A percentile compares a stretch with the other conserved stretches of the same genome.
phyloP scores from a whole-genome alignment of 2,888 invertebrate species.

The Argyresthia goedartella region DNA sequence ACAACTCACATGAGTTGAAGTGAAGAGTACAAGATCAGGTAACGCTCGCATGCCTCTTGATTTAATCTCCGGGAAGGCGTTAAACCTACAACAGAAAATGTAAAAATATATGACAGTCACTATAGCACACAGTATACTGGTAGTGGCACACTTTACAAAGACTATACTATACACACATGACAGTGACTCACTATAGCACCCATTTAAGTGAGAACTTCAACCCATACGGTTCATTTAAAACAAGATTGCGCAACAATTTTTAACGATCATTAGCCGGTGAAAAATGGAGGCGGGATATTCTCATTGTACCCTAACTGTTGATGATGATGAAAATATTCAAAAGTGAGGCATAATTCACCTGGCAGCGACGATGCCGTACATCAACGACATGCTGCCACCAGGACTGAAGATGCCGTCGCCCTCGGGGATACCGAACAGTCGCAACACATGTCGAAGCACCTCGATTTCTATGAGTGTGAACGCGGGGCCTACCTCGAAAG shows the following conservation, averaged over 20 bases:
- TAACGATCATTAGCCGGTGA: no score
- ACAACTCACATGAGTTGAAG: conserved; percentile 79
- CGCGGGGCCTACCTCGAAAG: conserved; percentile 85
- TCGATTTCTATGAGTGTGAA: conserved; percentile 82
- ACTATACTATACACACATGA: no score
- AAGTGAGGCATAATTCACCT: conserved; percentile 29
- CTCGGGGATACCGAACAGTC: conserved; percentile 72
- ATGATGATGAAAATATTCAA: no score
- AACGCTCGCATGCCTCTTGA: conserved; percentile 72
- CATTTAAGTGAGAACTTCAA: no score
- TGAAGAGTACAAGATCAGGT: conserved; percentile 77
- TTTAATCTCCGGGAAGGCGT: conserved; percentile 77
- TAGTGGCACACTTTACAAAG: no score
- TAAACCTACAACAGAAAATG: not conserved
- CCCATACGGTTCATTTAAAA: no score
- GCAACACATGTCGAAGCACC: conserved; percentile 70
- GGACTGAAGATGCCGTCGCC: conserved; percentile 85
- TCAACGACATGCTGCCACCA: conserved; percentile 84
- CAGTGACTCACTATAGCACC: no score
- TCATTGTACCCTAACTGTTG: no score
- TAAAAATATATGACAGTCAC: no score
- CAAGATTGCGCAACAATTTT: no score
- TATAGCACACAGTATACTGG: no score
- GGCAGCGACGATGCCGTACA: conserved; percentile 83
- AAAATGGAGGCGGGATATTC: no score